Evolutionary conservation across 2,113 vertebrate species (phyloP).

Genomic region (rabbit (Oryctolagus cuniculus)): DNA sequence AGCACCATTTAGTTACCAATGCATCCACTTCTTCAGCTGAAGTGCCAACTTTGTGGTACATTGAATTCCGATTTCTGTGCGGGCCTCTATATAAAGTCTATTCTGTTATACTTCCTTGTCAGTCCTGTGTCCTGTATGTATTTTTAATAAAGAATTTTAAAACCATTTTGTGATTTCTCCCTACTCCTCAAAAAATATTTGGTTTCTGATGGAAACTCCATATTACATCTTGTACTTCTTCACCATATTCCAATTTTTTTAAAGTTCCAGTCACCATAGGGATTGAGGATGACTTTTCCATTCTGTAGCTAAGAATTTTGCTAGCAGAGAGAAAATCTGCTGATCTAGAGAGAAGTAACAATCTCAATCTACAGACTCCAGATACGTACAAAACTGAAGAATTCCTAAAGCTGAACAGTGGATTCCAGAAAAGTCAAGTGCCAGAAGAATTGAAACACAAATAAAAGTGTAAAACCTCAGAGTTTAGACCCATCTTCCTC

Average conservation of each 20-base stretch:
- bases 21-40: neutral
- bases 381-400: neutral
- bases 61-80: neutral
- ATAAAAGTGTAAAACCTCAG: neutral
- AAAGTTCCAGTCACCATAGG: neutral
- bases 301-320: neutral
- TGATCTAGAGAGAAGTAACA: neutral
- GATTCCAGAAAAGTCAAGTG: neutral
- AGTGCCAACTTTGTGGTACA: neutral
- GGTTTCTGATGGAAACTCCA: neutral
- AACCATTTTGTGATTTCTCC: neutral
- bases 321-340: neutral
- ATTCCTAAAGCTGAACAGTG: neutral
- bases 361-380: neutral
- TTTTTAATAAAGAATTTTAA: conserved; percentile 14
- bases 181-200: neutral
- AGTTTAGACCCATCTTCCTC: neutral
- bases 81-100: neutral
- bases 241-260: neutral
- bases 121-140: neutral
- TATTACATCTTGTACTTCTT: neutral
- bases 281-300: neutral
- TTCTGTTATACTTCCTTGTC: neutral
- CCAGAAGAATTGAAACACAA: neutral
- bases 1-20: neutral